phyloP scores from a whole-genome alignment of 2,797 vertebrate genomes.

The Sebastolobus altivelis region DNA sequence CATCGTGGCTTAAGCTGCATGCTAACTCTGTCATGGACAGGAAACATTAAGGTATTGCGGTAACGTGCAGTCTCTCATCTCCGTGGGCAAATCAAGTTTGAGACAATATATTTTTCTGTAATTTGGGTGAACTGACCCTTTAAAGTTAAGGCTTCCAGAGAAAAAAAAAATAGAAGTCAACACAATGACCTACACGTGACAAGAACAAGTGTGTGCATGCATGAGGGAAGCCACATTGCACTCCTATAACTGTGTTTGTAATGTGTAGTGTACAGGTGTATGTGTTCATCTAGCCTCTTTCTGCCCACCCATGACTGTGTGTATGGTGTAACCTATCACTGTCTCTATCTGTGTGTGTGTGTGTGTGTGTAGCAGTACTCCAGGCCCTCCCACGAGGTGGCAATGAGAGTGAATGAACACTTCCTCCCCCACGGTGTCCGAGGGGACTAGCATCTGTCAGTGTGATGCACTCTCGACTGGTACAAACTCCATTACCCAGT shows the following conservation, averaged over 20 bases:
- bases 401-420: constrained; percentile 69
- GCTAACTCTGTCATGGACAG: too few relatives aligned
- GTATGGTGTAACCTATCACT: constrained; percentile 36
- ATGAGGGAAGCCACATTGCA: not conserved
- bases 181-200: not conserved
- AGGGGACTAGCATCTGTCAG: constrained; percentile 75
- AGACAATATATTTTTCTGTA: not conserved
- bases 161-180: not conserved
- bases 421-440: constrained; percentile 68
- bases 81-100: not conserved
- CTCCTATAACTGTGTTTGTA: not conserved
- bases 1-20: too few relatives aligned
- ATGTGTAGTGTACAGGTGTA: not conserved
- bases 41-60: too few relatives aligned
- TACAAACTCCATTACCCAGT: constrained; percentile 81
- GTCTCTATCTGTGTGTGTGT: constrained; percentile 23
- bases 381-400: constrained; percentile 62
- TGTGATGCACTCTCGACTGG: constrained; percentile 72
- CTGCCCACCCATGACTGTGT: constrained; percentile 24
- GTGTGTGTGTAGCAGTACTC: constrained; percentile 15
- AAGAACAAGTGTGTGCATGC: not conserved
- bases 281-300: constrained; percentile 1
- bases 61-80: too few relatives aligned
- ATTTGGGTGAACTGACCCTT: not conserved
- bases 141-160: not conserved